Percentiles rank a stretch among this genome's conserved stretches.
These are phyloP conservation scores for Phodopus roborovskii DNA, from an alignment of 2,113 vertebrate species.

Conservation along the genomic window DNA sequence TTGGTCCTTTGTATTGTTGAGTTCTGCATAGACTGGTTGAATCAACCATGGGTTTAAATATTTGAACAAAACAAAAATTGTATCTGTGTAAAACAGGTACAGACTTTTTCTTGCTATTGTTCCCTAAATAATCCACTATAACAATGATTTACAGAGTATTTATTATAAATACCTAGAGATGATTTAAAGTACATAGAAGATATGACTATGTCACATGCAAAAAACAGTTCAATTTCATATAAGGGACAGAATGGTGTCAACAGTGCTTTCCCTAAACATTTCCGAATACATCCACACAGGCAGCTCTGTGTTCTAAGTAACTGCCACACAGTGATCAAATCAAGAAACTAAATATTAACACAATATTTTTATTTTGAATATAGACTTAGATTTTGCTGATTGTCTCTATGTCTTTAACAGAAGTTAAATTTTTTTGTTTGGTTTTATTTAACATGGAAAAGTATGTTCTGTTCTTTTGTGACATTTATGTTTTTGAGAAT, in stretches of 20 bases:
- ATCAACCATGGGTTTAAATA: neutral
- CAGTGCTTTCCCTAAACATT: neutral
- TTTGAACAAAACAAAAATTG: neutral
- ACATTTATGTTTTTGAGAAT: slow-evolving; percentile 37
- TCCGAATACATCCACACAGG: neutral
- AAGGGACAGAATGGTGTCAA: neutral
- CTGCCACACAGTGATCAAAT: neutral
- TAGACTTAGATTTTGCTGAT: neutral
- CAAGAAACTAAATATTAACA: neutral
- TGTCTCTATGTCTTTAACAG: neutral
- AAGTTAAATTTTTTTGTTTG: neutral
- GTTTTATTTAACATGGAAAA: neutral
- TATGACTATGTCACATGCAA: neutral
- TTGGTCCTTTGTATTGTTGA: neutral
- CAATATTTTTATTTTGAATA: neutral
- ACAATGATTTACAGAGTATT: neutral
- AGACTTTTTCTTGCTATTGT: neutral
- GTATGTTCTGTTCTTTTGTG: neutral
- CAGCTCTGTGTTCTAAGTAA: neutral
- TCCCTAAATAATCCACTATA: neutral
- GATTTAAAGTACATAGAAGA: neutral
- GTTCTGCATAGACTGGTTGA: neutral
- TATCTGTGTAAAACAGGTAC: neutral
- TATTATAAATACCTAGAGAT: neutral
- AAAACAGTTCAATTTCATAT: neutral